Conservation (phyloP, 2,888 invertebrate genomes). For the Acleris emargana region DNA sequence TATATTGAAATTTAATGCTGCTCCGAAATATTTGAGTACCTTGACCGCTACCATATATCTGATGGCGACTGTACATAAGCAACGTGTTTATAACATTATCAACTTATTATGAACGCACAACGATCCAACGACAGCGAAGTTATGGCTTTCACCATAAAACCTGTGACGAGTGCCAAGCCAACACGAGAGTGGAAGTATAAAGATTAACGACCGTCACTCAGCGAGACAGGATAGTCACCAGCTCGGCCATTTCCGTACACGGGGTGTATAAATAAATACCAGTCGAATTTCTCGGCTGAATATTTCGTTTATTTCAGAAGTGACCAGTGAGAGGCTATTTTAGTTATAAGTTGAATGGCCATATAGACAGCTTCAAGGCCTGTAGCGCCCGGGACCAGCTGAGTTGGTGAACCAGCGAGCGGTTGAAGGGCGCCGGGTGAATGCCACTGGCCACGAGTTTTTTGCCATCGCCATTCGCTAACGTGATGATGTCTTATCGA, state of each 20-base stretch:
- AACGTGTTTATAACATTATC: conserved; percentile 17
- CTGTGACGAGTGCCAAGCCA: conserved; percentile 45
- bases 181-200: conserved; percentile 50
- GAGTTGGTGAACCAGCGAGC: conserved; percentile 68
- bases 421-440: conserved; percentile 81
- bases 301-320: conserved; percentile 31
- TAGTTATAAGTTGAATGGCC: conserved; percentile 71
- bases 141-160: conserved; percentile 49
- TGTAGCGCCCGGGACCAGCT: conserved; percentile 70
- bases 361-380: conserved; percentile 68
- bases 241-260: conserved; percentile 32
- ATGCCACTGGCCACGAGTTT: conserved; percentile 74
- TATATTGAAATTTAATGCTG: too few species aligned
- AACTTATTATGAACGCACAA: conserved; percentile 10
- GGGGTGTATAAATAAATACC: conserved; percentile 30
- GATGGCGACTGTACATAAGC: too few species aligned
- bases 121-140: conserved; percentile 39
- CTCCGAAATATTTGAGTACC: too few species aligned
- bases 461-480: conserved; percentile 68
- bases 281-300: conserved; percentile 19
- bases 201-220: conserved; percentile 52
- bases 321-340: conserved; percentile 50
- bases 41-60: too few species aligned
- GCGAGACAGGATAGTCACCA: conserved; percentile 35
- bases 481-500: conserved; percentile 67